Evolutionary conservation across 2,888 invertebrate species (phyloP).

Genomic region (Philaethria dido): DNA sequence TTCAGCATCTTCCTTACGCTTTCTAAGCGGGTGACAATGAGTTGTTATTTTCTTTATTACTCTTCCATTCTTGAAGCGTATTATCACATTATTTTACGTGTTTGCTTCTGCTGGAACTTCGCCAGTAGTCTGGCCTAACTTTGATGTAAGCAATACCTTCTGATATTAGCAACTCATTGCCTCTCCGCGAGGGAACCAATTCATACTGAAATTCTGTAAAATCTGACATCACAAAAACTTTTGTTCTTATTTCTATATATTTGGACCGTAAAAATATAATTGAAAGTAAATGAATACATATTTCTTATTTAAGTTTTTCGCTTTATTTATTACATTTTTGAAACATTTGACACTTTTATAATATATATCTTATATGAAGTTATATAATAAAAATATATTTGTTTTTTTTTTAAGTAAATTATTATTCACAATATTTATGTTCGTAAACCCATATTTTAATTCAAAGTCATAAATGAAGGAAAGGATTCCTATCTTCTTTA

Average conservation of each 20-base stretch:
- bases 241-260: not conserved
- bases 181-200: conserved; percentile 14
- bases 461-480: not conserved
- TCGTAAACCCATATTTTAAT: not conserved
- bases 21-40: conserved; percentile 19
- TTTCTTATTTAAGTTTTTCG: not conserved
- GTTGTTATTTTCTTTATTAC: conserved; percentile 13
- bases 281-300: not conserved
- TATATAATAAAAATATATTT: not conserved
- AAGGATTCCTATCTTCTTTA: too few species aligned
- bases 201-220: conserved; percentile 17
- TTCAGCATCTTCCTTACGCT: conserved; percentile 10
- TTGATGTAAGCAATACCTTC: conserved; percentile 22
- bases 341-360: not conserved
- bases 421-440: not conserved
- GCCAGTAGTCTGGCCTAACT: conserved; percentile 22
- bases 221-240: not conserved
- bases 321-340: conserved; percentile 2
- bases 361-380: conserved; percentile 5
- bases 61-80: conserved; percentile 19
- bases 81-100: conserved; percentile 19
- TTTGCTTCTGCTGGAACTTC: conserved; percentile 20
- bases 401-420: not conserved
- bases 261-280: not conserved
- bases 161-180: conserved; percentile 16